These are phyloP conservation scores for Plecturocebus donacophilus DNA, from an alignment of 2,113 vertebrate genomes.

Conservation along the genomic window DNA sequence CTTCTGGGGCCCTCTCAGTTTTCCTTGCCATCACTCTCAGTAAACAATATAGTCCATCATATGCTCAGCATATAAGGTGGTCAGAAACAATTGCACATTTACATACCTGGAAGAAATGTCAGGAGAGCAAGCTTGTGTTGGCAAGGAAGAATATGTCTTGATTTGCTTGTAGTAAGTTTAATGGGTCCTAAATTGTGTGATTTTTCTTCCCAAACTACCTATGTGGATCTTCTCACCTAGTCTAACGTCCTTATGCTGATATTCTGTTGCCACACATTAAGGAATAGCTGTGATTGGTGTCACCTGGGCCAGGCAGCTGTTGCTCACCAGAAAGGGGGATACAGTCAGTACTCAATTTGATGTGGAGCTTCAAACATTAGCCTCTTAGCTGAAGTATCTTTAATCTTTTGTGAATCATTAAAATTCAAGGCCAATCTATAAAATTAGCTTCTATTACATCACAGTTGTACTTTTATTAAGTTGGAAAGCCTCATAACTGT, in stretches of 20 bases:
- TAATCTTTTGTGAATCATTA: constrained; percentile 28
- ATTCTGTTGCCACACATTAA: background rate
- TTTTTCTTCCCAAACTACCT: background rate
- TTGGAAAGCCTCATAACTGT: constrained; percentile 21
- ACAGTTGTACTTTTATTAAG: constrained; percentile 50
- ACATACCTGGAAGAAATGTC: constrained; percentile 14
- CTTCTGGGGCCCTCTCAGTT: too few species aligned
- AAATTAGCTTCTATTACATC: constrained; percentile 43
- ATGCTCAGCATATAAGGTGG: too few species aligned
- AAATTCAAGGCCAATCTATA: constrained; percentile 38
- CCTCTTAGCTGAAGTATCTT: background rate
- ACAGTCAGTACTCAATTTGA: background rate
- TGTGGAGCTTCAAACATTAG: background rate
- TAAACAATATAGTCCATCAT: too few species aligned
- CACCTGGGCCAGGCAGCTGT: background rate
- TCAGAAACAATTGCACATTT: background rate
- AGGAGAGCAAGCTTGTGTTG: background rate
- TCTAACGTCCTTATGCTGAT: background rate
- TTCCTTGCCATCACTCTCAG: too few species aligned
- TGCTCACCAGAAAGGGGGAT: background rate
- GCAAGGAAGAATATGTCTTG: background rate
- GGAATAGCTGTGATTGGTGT: background rate
- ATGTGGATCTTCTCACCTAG: background rate
- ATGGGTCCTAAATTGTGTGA: background rate
- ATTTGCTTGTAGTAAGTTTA: background rate